Base-by-base conservation (phyloP, 2,797 vertebrate genomes). In the Siniperca obscura region DNA sequence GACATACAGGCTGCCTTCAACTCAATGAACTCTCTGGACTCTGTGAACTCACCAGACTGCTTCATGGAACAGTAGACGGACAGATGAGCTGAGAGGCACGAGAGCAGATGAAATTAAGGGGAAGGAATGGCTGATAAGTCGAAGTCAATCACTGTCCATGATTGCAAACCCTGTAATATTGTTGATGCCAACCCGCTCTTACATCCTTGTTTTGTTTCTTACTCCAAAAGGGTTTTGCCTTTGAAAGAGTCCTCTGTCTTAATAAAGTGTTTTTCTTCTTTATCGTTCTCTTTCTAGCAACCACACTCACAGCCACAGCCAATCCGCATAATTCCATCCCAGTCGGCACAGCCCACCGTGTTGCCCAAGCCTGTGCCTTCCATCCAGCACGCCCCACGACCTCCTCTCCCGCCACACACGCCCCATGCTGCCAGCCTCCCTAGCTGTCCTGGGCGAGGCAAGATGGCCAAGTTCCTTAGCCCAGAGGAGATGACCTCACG, bases 401-500 rank as follows among this genome's bases (percentile, higher is more conserved):
- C 95, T 38, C 74, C 94, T 38, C 80, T 94, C 30, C 96, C 96
- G 46, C 95, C 97, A 16, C 97, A 97, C 65, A 96, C 91, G 2
- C 94, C 95, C 13, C 95, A 95, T 12, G 93, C 94, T 0, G 96
- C 97, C 64, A 93, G 93, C 83, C 96, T 97, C 60, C 93, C 97
- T 12, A 97, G 93, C 92, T 99, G 97, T 80, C 96, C 97, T 0
- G 98, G 98, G 1, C 94, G 97, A 82, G 98, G 98, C 48, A 99
- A 98, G 95, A 97, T 99, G 96, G 94, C 97, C 87, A 99, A 98
- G 90, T 95, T 98, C 76, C 96, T 98, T 56, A 98, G 95, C 90
- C 98, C 98, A 0, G 98, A 99, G 81, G 98, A 99, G 90, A 99
- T 99, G 98, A 99, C 98, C 19, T 99, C 98, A 1, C 94, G 96